Evolutionary conservation across 2,113 vertebrate species (phyloP).

Genomic region (Clupea harengus): DNA sequence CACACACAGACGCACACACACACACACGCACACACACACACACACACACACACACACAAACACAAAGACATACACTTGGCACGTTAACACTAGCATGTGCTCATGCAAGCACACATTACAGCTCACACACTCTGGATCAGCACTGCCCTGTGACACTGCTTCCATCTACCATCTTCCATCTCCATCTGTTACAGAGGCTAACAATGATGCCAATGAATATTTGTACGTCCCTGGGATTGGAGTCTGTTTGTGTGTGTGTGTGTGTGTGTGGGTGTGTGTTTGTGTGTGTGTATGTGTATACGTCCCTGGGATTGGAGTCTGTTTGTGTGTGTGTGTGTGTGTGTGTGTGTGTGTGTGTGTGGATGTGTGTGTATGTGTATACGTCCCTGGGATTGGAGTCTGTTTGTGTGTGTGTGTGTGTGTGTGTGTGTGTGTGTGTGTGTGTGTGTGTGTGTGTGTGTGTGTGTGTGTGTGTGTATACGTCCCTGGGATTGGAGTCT

Average conservation of each 20-base stretch:
- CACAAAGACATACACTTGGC: too few species aligned
- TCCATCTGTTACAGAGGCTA: too few species aligned
- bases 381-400: too few species aligned
- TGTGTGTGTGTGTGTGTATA: not conserved
- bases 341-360: not conserved
- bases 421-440: not conserved
- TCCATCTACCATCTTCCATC: not conserved
- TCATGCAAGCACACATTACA: too few species aligned
- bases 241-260: not conserved
- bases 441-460: not conserved
- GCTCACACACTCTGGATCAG: too few species aligned
- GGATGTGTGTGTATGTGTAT: not conserved
- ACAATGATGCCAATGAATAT: too few species aligned
- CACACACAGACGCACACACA: slow-evolving; percentile 1
- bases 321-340: not conserved
- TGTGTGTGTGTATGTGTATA: too few species aligned
- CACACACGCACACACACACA: too few species aligned
- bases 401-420: not conserved
- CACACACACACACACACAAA: too few species aligned
- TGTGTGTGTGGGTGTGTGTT: not conserved
- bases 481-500: not conserved
- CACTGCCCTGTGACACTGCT: not conserved
- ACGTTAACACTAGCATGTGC: too few species aligned
- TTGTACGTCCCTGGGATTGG: too few species aligned
- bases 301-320: too few species aligned